Conservation (phyloP, 2,113 vertebrate species). For the Cyrtonyx montezumae region DNA sequence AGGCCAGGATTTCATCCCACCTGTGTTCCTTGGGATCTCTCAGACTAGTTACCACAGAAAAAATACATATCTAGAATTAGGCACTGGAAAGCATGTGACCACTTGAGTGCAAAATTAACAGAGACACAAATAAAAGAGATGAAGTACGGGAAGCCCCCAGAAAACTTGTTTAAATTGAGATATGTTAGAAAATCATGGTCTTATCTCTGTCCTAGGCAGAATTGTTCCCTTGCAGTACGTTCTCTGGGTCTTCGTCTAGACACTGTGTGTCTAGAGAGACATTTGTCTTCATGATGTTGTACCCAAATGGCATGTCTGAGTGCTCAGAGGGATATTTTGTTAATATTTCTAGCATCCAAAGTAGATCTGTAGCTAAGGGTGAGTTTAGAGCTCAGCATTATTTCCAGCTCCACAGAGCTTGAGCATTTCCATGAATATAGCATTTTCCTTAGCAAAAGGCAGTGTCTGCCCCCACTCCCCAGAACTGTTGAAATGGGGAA, state of each 20-base stretch:
- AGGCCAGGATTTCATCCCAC: background rate
- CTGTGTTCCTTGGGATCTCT: background rate
- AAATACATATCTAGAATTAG: background rate
- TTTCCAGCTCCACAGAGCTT: background rate
- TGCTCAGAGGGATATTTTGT: background rate
- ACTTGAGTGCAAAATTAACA: background rate
- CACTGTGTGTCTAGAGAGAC: background rate
- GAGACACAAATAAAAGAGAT: background rate
- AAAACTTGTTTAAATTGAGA: background rate
- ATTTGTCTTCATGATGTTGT: background rate
- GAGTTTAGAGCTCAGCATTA: background rate
- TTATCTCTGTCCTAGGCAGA: background rate
- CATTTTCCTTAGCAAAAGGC: background rate
- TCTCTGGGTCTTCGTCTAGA: background rate
- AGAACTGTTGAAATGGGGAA: background rate
- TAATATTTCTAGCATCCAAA: background rate
- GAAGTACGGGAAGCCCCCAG: background rate
- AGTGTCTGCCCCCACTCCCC: background rate
- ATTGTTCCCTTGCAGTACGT: background rate
- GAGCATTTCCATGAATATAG: background rate
- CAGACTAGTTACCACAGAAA: background rate
- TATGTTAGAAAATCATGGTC: background rate
- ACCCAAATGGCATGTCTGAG: rapidly evolving
- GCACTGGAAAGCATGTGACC: rapidly evolving
- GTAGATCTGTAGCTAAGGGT: background rate